Evolutionary conservation across 2,797 vertebrate genomes (phyloP).

Genomic region (Ceryle rudis): DNA sequence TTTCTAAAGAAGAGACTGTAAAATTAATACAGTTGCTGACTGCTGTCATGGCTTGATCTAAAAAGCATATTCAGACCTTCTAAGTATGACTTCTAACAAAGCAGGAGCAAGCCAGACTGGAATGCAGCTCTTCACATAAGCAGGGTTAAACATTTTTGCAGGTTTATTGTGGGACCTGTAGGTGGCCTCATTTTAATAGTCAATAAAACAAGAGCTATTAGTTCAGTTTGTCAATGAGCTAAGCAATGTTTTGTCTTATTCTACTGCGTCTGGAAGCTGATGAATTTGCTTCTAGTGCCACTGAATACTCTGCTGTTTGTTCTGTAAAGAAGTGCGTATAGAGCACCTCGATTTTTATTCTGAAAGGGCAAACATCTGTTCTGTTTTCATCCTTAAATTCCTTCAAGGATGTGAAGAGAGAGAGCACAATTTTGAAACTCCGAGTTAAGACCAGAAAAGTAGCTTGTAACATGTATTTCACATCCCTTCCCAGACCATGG

Average conservation of each 20-base stretch:
- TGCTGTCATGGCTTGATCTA: not conserved
- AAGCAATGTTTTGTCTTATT: not conserved
- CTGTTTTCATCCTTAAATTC: not conserved
- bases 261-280: not conserved
- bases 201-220: slow-evolving; percentile 18
- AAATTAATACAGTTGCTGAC: not conserved
- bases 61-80: not conserved
- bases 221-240: not conserved
- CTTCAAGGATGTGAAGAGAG: not conserved
- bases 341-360: not conserved
- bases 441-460: not conserved
- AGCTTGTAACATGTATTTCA: not conserved
- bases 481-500: not conserved
- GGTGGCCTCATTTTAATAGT: slow-evolving; percentile 57
- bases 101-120: not conserved
- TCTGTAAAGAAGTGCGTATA: not conserved
- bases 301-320: not conserved
- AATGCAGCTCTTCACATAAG: not conserved
- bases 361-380: not conserved
- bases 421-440: not conserved
- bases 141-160: slow-evolving; percentile 17
- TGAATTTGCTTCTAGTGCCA: not conserved
- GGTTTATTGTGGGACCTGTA: slow-evolving; percentile 34
- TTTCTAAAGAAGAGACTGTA: not conserved
- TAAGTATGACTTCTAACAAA: not conserved